Percentiles rank a stretch among this genome's conserved stretches.
Conservation (phyloP, 2,113 vertebrate species). For the Solea senegalensis region DNA sequence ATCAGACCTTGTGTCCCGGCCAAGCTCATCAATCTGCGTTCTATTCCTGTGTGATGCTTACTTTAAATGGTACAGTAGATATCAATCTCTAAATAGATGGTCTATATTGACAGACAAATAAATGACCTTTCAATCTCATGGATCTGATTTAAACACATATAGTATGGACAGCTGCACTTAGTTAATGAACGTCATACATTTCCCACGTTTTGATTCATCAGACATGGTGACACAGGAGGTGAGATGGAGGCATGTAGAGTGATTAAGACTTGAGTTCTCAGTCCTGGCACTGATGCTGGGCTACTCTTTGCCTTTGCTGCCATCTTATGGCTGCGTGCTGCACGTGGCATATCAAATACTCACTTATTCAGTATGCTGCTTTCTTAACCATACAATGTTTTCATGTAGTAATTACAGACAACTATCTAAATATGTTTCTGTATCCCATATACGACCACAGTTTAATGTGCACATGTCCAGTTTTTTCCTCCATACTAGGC, state of each 20-base stretch:
- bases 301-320: slow-evolving; percentile 67
- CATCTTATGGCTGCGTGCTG: slow-evolving; percentile 61
- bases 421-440: too few relatives aligned
- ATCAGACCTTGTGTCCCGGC: slow-evolving; percentile 37
- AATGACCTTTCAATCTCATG: slow-evolving; percentile 7
- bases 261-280: background rate
- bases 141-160: background rate
- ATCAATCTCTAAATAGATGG: background rate
- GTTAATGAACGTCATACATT: slow-evolving; percentile 11
- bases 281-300: background rate
- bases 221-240: slow-evolving; percentile 4
- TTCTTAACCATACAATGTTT: background rate
- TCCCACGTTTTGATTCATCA: slow-evolving; percentile 2
- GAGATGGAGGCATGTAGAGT: background rate
- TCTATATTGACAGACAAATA: slow-evolving; percentile 1
- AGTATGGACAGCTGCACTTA: slow-evolving; percentile 8
- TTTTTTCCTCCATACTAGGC: too few relatives aligned
- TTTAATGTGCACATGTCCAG: too few relatives aligned
- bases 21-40: slow-evolving; percentile 25
- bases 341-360: background rate
- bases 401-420: too few relatives aligned
- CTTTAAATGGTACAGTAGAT: background rate
- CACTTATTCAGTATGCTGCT: too few relatives aligned
- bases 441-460: too few relatives aligned
- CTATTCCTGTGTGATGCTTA: slow-evolving; percentile 21